phyloP scores from a whole-genome alignment of 2,888 invertebrate species.

The Eupithecia centaureata region DNA sequence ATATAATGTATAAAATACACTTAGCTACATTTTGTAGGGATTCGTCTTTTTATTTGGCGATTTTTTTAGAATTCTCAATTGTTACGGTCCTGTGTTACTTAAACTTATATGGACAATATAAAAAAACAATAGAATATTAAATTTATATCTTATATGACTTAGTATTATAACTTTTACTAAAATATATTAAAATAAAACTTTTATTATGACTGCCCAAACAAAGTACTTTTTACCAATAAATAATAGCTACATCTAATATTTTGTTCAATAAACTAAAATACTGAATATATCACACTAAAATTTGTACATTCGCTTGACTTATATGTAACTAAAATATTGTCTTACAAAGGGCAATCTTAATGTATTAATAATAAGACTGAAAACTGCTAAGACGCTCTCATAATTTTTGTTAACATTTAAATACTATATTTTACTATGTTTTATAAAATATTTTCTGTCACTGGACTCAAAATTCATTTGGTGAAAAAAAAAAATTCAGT shows the following conservation, averaged over 20 bases:
- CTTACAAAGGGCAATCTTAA: not conserved
- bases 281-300: slow-evolving; percentile 27
- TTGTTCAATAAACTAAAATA: slow-evolving; percentile 32
- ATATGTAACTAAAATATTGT: not conserved
- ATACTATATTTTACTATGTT: not conserved
- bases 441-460: not conserved
- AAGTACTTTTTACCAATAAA: not conserved
- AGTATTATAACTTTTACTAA: too few species aligned
- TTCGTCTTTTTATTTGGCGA: too few species aligned
- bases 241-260: slow-evolving; percentile 9
- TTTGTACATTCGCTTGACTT: slow-evolving; percentile 20
- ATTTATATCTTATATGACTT: too few species aligned
- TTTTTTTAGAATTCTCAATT: too few species aligned
- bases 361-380: not conserved
- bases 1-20: too few species aligned
- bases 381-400: not conserved
- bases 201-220: slow-evolving; percentile 4
- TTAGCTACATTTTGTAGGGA: too few species aligned
- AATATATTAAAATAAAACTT: not conserved
- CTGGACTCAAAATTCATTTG: not conserved
- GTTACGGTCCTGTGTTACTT: too few species aligned
- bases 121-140: too few species aligned
- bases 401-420: not conserved
- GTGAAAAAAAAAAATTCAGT: too few species aligned
- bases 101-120: not conserved